Evolutionary conservation across 1,140 invertebrate species (phyloP).

Genomic region (Lerema accius): DNA sequence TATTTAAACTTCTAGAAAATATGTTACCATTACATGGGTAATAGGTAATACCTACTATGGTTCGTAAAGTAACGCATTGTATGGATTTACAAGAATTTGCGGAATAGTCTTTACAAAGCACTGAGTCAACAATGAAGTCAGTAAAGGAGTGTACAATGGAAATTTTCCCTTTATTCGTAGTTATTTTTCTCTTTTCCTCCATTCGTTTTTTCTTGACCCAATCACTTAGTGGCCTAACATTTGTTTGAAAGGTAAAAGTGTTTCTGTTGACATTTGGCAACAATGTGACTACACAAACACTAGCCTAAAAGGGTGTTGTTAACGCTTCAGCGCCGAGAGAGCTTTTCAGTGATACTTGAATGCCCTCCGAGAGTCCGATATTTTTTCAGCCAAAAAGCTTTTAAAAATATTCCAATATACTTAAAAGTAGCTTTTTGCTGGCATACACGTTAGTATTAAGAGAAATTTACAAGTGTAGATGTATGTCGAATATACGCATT

Average conservation of each 20-base stretch:
- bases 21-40: too few relatives aligned
- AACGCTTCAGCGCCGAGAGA: conserved; percentile 36
- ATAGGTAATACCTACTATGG: too few relatives aligned
- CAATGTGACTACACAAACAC: conserved; percentile 43
- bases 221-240: conserved; percentile 34
- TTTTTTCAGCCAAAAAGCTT: conserved; percentile 36
- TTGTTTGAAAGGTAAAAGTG: conserved; percentile 37
- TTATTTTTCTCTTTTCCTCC: conserved; percentile 18
- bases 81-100: neutral
- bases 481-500: too few relatives aligned
- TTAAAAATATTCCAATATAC: conserved; percentile 28
- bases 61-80: neutral
- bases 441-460: conserved; percentile 23
- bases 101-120: conserved; percentile 2
- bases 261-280: conserved; percentile 34
- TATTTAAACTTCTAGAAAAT: too few relatives aligned
- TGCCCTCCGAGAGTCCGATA: conserved; percentile 37
- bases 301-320: conserved; percentile 47
- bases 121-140: neutral
- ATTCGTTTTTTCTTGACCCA: conserved; percentile 13
- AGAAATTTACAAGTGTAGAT: neutral
- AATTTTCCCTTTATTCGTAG: conserved; percentile 3
- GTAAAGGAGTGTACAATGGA: too few relatives aligned
- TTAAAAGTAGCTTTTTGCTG: conserved; percentile 15
- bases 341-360: conserved; percentile 40